phyloP scores from a whole-genome alignment of 30 jellyfish, hydroid and myxozoan species.

The Pelagia noctiluca region DNA sequence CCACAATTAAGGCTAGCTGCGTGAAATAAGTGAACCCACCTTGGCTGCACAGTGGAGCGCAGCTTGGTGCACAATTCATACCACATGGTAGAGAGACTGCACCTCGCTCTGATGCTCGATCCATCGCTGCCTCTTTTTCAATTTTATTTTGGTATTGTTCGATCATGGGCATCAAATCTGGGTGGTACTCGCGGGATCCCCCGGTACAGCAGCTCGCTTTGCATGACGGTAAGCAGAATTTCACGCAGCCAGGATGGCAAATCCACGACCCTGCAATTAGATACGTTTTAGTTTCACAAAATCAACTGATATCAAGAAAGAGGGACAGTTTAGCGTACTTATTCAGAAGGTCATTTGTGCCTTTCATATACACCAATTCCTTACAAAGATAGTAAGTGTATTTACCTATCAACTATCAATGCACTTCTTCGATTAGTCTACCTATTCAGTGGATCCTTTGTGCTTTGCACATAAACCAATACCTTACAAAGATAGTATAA shows the following conservation, averaged over 20 bases:
- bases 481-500: no score
- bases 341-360: no score
- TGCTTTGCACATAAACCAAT: no score
- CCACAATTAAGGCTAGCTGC: no score
- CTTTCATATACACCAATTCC: no score
- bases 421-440: no score
- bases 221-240: constrained; percentile 95
- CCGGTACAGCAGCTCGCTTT: constrained; percentile 94
- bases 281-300: no score
- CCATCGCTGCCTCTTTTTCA: constrained; percentile 76
- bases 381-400: no score
- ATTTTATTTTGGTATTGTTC: constrained; percentile 80
- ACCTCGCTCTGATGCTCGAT: constrained; percentile 50
- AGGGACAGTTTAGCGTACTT: no score
- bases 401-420: no score
- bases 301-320: no score
- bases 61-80: constrained; percentile 78
- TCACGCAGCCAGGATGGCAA: constrained; percentile 95
- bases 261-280: constrained; percentile 91
- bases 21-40: constrained; percentile 29
- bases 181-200: constrained; percentile 93
- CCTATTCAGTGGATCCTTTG: no score
- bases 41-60: constrained; percentile 74
- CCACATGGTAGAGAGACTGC: constrained; percentile 79
- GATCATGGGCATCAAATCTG: constrained; percentile 87